These are phyloP conservation scores for Ivindomyrus marchei DNA, from an alignment of 2,113 vertebrate genomes.

Conservation along the genomic window DNA sequence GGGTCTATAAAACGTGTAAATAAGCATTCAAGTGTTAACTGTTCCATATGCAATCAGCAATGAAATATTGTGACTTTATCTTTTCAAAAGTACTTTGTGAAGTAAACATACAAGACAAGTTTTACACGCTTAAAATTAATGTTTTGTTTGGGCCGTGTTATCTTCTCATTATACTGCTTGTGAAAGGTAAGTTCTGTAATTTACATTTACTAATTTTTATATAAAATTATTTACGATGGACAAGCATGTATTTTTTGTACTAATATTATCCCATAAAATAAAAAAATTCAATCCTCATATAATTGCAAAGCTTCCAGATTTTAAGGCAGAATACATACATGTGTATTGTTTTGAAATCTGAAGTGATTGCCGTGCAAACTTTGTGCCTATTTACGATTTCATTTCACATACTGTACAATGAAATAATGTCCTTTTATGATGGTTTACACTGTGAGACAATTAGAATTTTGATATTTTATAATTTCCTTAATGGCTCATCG, in stretches of 20 bases:
- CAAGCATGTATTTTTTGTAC: slow-evolving; percentile 4
- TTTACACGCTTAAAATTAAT: neutral
- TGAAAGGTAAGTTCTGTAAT: neutral
- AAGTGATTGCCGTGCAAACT: neutral
- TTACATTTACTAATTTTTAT: slow-evolving; percentile 5
- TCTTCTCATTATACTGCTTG: neutral
- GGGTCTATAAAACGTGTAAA: neutral
- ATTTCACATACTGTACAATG: neutral
- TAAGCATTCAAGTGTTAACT: neutral
- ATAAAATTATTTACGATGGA: neutral
- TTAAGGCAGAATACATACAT: neutral
- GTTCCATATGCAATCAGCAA: neutral
- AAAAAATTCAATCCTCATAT: neutral
- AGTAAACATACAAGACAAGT: neutral
- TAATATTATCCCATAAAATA: neutral
- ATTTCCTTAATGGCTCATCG: neutral
- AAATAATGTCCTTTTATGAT: neutral
- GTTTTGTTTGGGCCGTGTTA: neutral
- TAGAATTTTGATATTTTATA: slow-evolving; percentile 30
- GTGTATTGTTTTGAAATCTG: neutral
- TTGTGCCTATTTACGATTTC: neutral
- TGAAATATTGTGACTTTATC: neutral
- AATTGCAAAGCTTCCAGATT: neutral
- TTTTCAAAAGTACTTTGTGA: neutral
- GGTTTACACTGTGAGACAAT: neutral